A percentile compares a stretch with the other conserved stretches of the same genome.
Evolutionary conservation across 92 coral and sea anemone genomes (phyloP).

Genomic region (Diadumene lineata): DNA sequence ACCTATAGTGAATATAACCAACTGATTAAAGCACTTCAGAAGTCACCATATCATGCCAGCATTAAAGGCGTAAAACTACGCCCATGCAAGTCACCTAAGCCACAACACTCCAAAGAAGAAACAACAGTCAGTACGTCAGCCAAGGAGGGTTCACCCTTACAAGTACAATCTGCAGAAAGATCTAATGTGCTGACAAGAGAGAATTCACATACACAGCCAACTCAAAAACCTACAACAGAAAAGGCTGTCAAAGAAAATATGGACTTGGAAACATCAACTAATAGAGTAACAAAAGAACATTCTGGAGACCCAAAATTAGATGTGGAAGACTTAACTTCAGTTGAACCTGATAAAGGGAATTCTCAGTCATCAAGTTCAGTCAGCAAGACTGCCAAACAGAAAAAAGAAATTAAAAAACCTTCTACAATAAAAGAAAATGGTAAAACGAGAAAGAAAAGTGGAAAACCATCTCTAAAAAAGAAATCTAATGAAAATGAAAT

Average conservation of each 20-base stretch:
- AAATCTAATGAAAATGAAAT: too few relatives aligned
- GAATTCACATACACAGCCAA: background rate
- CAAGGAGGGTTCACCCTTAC: background rate
- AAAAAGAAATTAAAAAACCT: too few relatives aligned
- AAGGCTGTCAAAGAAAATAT: background rate
- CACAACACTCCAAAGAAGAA: background rate
- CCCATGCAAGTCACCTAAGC: background rate
- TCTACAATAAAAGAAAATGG: too few relatives aligned
- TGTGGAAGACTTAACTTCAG: too few relatives aligned
- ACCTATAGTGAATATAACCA: constrained; percentile 56
- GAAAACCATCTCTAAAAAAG: too few relatives aligned
- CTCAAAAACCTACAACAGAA: background rate
- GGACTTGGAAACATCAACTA: background rate
- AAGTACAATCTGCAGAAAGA: background rate
- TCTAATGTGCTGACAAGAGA: background rate
- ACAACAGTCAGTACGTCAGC: background rate
- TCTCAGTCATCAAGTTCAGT: too few relatives aligned
- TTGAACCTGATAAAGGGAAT: too few relatives aligned
- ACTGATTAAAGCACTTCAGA: constrained; percentile 56
- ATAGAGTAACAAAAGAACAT: background rate
- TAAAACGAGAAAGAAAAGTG: too few relatives aligned
- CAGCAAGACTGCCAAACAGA: too few relatives aligned
- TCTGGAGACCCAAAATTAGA: too few relatives aligned
- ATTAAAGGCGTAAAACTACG: constrained; percentile 17
- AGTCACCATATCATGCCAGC: constrained; percentile 79